Base-by-base conservation (phyloP, 2,113 vertebrate genomes). In the Columbina picui region DNA sequence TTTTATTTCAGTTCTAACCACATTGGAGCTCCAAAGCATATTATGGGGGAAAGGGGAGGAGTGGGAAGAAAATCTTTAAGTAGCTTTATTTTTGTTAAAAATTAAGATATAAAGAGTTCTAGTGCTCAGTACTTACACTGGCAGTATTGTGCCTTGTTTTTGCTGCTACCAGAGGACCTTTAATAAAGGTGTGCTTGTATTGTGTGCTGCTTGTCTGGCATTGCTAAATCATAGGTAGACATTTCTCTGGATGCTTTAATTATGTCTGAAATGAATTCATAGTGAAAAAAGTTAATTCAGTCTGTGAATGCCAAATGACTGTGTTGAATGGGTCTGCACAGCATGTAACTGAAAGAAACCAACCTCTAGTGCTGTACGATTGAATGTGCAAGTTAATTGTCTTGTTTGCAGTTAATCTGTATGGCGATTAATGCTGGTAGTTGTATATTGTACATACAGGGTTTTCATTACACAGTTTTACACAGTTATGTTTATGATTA, bases 11-110 rank as follows among this genome's bases (percentile, higher is more conserved):
- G 49, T 96, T 96, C 27, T 88, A 81, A 84, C 91, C 96, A 97
- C 92, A 96, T 92, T 97, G 96, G 97, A 97, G 96, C 97, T 97
- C 97, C 92, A 95, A 95, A 98, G 96, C 96, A 93, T 97, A 97
- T 96, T 97, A 91, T 77, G 97, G 96, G 96, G 94, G 97, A 95
- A 97, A 95, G 91, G 93, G 93, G 97, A 96, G 90, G 93, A 94
- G 90, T 95, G 96, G 96, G 94, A 81, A 87, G 77, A 87, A 91
- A 84, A 70, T 93, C 29, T 64, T 87, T 65, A 84, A 86, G 45
- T 84, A 93, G 63, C 22, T 84, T 80, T 61, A 21, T 67, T 71
- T 80, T 71, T 88, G 49, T 93, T 90, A 84, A 95, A 71, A 9
- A 1, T 92, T 80, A 32, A 47, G 10, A 2, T 90, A 15, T 73